Percentiles rank a stretch among this genome's conserved stretches.
Evolutionary conservation across 2,113 vertebrate species (phyloP).

Genomic region (human (Homo sapiens)): GRCh38 chr4:3499501-3500000

Average conservation of each 20-base stretch:
- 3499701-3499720: not conserved
- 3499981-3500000: not conserved
- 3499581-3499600: not conserved
- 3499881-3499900: no score
- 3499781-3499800: not conserved
- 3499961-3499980: fast-evolving
- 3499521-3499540: not conserved
- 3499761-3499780: not conserved
- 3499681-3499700: not conserved
- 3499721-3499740: not conserved
- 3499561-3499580: no score
- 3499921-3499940: not conserved
- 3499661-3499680: not conserved
- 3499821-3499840: no score
- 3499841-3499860: not conserved
- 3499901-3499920: not conserved
- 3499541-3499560: not conserved
- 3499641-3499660: fast-evolving
- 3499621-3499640: not conserved
- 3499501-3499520: not conserved
- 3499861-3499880: no score
- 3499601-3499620: not conserved
- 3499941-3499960: no score
- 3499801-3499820: not conserved
- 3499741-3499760: no score